These are phyloP conservation scores for Pseudorhombus dupliciocellatus DNA, from an alignment of 2,113 vertebrate genomes.

Conservation along the genomic window DNA sequence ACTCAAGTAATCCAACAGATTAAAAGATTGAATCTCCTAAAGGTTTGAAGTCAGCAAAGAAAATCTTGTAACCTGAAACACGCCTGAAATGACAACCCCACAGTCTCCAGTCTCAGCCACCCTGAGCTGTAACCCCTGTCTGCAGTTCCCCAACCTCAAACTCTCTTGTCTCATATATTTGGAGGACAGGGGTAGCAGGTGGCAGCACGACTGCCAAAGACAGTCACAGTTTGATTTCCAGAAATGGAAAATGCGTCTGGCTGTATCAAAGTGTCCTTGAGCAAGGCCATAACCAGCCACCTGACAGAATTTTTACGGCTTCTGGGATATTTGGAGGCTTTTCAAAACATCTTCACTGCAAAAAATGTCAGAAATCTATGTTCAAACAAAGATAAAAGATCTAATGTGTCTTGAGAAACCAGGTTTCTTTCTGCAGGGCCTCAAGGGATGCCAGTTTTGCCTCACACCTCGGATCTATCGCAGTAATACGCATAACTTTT, in stretches of 20 bases:
- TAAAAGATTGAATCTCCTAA: neutral
- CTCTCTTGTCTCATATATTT: slow-evolving; percentile 14
- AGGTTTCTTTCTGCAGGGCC: neutral
- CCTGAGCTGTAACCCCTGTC: slow-evolving; percentile 5
- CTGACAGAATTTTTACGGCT: neutral
- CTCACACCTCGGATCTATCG: neutral
- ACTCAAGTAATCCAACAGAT: too few relatives aligned
- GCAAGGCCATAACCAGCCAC: slow-evolving; percentile 7
- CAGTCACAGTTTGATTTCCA: slow-evolving; percentile 47
- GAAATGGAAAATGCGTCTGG: neutral
- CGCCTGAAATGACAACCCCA: neutral
- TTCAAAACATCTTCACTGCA: neutral
- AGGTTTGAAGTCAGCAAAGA: too few relatives aligned
- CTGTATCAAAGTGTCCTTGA: slow-evolving; percentile 51
- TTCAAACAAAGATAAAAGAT: too few relatives aligned
- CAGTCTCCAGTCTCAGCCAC: slow-evolving; percentile 11
- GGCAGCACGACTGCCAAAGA: slow-evolving; percentile 37
- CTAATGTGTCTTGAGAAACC: too few relatives aligned
- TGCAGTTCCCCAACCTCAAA: slow-evolving; percentile 12
- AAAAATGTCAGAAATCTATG: too few relatives aligned
- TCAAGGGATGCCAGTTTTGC: too few relatives aligned
- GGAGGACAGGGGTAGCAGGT: slow-evolving; percentile 49
- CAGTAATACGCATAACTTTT: too few relatives aligned
- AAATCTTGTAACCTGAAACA: neutral
- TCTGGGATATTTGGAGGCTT: neutral